Evolutionary conservation across 2,888 invertebrate genomes (phyloP).

Genomic region (Eupithecia tripunctaria): DNA sequence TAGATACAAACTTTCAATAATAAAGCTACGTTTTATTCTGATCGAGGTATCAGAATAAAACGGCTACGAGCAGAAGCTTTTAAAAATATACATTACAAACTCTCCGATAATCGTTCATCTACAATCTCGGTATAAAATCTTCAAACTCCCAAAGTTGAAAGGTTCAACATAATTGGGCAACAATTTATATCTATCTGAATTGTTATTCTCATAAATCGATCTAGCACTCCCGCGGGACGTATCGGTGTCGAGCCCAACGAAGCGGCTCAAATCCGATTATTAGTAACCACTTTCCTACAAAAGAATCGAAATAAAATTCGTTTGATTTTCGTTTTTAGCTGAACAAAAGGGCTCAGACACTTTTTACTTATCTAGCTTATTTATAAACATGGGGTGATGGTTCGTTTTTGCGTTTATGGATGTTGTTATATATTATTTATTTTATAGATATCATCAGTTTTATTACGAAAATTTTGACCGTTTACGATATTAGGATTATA

Average conservation of each 20-base stretch:
- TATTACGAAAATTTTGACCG: no score
- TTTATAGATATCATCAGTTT: no score
- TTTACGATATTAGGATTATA: no score
- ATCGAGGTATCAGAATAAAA: not conserved
- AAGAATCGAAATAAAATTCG: slow-evolving; percentile 25
- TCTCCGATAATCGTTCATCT: slow-evolving; percentile 3
- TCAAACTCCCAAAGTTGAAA: not conserved
- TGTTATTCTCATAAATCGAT: slow-evolving; percentile 32
- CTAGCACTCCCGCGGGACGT: slow-evolving; percentile 31
- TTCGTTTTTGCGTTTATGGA: not conserved
- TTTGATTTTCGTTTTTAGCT: slow-evolving; percentile 16
- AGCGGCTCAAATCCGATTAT: slow-evolving; percentile 37
- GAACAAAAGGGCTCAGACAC: slow-evolving; percentile 16
- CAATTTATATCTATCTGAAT: slow-evolving; percentile 31
- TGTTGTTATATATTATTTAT: no score
- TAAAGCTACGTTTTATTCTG: not conserved
- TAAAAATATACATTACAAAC: not conserved
- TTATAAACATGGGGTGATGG: not conserved
- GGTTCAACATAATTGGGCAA: slow-evolving; percentile 25
- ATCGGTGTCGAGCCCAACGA: slow-evolving; percentile 33
- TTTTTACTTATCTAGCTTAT: not conserved
- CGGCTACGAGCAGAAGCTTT: not conserved
- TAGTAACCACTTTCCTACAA: slow-evolving; percentile 34
- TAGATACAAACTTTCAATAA: not conserved
- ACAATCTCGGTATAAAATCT: slow-evolving; percentile 10